Evolutionary conservation across 2,888 invertebrate species (phyloP).

Genomic region (Boloria selene): DNA sequence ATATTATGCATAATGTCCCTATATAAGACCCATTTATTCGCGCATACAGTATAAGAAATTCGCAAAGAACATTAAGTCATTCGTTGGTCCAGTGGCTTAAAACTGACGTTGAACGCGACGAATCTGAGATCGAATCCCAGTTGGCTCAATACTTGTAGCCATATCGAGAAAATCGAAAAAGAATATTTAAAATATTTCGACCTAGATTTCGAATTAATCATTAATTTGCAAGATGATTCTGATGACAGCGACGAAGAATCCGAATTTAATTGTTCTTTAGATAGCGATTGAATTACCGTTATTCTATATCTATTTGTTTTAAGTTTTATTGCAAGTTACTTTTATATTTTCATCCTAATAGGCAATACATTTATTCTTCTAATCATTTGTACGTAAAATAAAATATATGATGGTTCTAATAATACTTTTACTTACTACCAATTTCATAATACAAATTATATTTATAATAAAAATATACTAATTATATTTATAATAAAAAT

Average conservation of each 20-base stretch:
- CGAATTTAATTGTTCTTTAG: too few relatives aligned
- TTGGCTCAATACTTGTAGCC: not conserved
- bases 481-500: too few relatives aligned
- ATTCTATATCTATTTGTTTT: not conserved
- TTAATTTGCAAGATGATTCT: not conserved
- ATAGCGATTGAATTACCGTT: constrained; percentile 1
- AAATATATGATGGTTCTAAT: too few relatives aligned
- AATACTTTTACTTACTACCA: constrained; percentile 1
- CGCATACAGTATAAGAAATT: too few relatives aligned
- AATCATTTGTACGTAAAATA: too few relatives aligned
- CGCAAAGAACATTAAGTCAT: too few relatives aligned
- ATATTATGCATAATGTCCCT: too few relatives aligned
- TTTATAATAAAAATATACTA: not conserved
- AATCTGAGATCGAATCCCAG: too few relatives aligned
- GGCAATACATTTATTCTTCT: not conserved
- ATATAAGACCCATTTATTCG: too few relatives aligned
- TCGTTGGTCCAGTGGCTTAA: too few relatives aligned
- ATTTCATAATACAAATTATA: not conserved
- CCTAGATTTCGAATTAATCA: constrained; percentile 8
- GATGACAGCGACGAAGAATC: constrained; percentile 5
- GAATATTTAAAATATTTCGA: constrained; percentile 12
- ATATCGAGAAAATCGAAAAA: constrained; percentile 7
- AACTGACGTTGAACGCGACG: too few relatives aligned
- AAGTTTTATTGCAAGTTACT: not conserved
- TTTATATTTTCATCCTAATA: not conserved